Percentiles rank a stretch among this genome's conserved stretches.
Conservation (phyloP, 1,140 invertebrate species). For the Drosophila leontia region DNA sequence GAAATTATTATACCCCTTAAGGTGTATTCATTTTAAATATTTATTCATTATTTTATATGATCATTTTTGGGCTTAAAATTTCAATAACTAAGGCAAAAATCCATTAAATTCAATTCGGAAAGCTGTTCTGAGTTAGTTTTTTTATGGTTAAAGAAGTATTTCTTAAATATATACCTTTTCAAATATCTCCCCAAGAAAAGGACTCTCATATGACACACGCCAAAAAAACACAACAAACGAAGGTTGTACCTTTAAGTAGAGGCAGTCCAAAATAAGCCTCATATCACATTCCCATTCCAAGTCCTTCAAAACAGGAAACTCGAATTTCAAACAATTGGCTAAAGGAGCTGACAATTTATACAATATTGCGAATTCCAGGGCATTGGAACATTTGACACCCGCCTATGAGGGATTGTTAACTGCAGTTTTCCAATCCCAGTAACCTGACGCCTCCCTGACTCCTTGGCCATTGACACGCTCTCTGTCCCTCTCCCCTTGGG, state of each 20-base stretch:
- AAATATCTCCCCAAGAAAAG: slow-evolving; percentile 16
- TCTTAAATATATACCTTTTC: slow-evolving; percentile 4
- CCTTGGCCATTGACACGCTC: slow-evolving; percentile 61
- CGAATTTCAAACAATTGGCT: slow-evolving; percentile 74
- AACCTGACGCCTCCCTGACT: slow-evolving; percentile 61
- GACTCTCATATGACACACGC: slow-evolving; percentile 63
- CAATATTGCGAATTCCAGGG: slow-evolving; percentile 76
- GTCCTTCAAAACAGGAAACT: slow-evolving; percentile 55
- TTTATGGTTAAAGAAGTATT: too few relatives aligned
- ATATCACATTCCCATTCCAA: slow-evolving; percentile 29
- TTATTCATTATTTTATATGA: too few relatives aligned
- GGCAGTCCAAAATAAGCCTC: slow-evolving; percentile 6
- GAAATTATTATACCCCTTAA: too few relatives aligned
- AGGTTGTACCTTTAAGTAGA: slow-evolving; percentile 30
- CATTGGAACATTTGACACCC: slow-evolving; percentile 65
- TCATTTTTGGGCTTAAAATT: too few relatives aligned
- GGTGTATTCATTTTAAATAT: too few relatives aligned
- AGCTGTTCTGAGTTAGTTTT: too few relatives aligned
- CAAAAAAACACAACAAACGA: slow-evolving; percentile 32
- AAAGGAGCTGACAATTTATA: slow-evolving; percentile 62
- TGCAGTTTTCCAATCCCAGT: slow-evolving; percentile 43
- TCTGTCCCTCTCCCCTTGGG: slow-evolving; percentile 12
- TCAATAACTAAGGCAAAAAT: too few relatives aligned
- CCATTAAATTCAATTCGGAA: too few relatives aligned
- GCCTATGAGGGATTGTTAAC: slow-evolving; percentile 64